Base-by-base conservation (phyloP, 1,140 invertebrate genomes). In the Sycophaga agraensis region DNA sequence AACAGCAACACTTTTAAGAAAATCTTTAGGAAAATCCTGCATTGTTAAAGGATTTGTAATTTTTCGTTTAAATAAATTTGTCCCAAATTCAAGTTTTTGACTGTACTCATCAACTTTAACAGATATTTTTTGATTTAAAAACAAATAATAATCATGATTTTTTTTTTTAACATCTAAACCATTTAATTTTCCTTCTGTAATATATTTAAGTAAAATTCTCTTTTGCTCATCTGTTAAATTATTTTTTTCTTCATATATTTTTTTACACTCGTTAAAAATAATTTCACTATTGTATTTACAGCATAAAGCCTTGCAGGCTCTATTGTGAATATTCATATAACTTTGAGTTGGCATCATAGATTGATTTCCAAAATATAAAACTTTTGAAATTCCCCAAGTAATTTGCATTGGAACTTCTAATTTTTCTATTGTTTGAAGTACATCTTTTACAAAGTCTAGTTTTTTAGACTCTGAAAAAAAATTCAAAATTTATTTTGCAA, bases 301-400 rank as follows among this genome's bases (percentile, higher is more conserved):
- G 0, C 82, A 81, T 59, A 85, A 77, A 0, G 89, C 88, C 70
- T 82, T 83, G 50, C 83, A 80, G 0, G 90, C 90, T 65, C 90
- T 77, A 60, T 89, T 85, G 66, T 91, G 88, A 53, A 94, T 89
- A 59, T 86, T 83, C 56, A 88, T 76, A 69, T 93, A 94, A 28
- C 83, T 87, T 69, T 88, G 86, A 7, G 88, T 88, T 8, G 91
- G 88, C 84, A 93, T 91, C 19, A 90, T 68, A n/a, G 87, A 87
- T 67, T 86, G 88, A 71, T 91, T 90, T n/a, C 91, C 89, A 50
- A 91, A 81, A 72, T 89, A 93, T 11, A 96, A 77, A 24, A 89
- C 87, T 75, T 93, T 95, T 0, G 91, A 87, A 63, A 93, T 84
- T 28, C 91, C 91, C 91, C 91, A 95, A n/a, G 91, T 92, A 31